A percentile compares a stretch with the other conserved stretches of the same genome.
These are phyloP conservation scores for Cyprinella venusta DNA, from an alignment of 2,797 vertebrate species.

Conservation along the genomic window DNA sequence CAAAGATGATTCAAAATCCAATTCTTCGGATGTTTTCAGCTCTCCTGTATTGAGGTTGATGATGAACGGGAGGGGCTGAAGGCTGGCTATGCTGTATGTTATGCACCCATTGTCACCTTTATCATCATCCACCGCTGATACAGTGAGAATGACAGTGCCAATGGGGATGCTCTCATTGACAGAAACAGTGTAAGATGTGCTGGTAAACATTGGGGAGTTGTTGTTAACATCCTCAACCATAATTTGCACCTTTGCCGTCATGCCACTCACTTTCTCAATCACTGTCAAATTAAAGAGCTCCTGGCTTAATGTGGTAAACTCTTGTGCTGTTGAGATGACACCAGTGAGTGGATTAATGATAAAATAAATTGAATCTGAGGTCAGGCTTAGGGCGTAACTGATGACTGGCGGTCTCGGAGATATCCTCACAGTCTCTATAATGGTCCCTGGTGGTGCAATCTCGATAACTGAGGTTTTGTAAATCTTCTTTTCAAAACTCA, in stretches of 20 bases:
- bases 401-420: constrained; percentile 78
- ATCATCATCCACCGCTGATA: constrained; percentile 88
- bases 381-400: constrained; percentile 85
- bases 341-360: constrained; percentile 88
- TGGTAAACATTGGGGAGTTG: constrained; percentile 87
- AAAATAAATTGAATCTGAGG: constrained; percentile 82
- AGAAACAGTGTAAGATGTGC: constrained; percentile 83
- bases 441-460: constrained; percentile 88
- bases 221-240: constrained; percentile 88
- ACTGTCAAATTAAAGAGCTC: constrained; percentile 88
- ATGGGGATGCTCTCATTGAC: constrained; percentile 87
- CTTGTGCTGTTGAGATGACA: constrained; percentile 86
- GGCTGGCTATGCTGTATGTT: constrained; percentile 87
- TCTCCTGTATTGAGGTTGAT: constrained; percentile 87
- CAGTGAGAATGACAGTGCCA: constrained; percentile 82
- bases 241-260: constrained; percentile 83
- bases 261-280: constrained; percentile 83
- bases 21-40: constrained; percentile 83
- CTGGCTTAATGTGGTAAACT: constrained; percentile 79
- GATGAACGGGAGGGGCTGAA: constrained; percentile 83
- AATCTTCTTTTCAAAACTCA: constrained; percentile 86
- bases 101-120: constrained; percentile 92
- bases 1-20: constrained; percentile 94
- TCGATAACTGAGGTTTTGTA: constrained; percentile 91
- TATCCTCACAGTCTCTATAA: constrained; percentile 88